Conservation (phyloP, 2,797 vertebrate genomes). For the Helarctos malayanus region DNA sequence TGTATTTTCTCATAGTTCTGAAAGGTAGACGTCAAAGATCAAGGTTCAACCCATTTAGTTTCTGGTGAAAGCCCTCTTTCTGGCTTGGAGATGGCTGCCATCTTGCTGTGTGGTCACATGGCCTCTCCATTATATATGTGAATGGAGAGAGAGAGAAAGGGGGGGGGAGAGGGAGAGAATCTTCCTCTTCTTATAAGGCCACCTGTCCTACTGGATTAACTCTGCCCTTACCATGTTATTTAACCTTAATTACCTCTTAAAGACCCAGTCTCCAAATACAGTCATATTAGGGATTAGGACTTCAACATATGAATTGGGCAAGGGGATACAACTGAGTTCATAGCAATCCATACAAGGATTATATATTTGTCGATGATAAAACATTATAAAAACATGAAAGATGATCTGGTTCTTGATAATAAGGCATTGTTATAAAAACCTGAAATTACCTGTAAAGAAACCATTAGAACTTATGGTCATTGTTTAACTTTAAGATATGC, state of each 20-base stretch:
- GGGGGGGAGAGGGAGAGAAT: neutral
- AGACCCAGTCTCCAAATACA: neutral
- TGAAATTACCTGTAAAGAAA: neutral
- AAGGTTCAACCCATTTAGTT: neutral
- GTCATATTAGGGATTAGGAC: neutral
- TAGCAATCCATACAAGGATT: neutral
- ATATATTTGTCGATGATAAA: neutral
- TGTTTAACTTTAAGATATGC: neutral
- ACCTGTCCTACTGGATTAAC: neutral
- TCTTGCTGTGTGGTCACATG: neutral
- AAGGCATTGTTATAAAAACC: neutral
- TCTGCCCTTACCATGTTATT: neutral
- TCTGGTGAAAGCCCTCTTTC: neutral
- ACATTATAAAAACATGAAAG: neutral
- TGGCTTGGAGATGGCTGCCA: neutral
- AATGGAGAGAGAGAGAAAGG: neutral
- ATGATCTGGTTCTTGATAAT: neutral
- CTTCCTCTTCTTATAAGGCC: neutral
- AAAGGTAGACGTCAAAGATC: neutral
- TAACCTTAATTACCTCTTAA: neutral
- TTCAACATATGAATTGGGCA: neutral
- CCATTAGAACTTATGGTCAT: neutral
- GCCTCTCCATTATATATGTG: neutral
- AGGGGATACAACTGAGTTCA: neutral
- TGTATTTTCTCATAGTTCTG: neutral